Conservation (phyloP, 2,113 vertebrate genomes). For the Bambusicola thoracicus region DNA sequence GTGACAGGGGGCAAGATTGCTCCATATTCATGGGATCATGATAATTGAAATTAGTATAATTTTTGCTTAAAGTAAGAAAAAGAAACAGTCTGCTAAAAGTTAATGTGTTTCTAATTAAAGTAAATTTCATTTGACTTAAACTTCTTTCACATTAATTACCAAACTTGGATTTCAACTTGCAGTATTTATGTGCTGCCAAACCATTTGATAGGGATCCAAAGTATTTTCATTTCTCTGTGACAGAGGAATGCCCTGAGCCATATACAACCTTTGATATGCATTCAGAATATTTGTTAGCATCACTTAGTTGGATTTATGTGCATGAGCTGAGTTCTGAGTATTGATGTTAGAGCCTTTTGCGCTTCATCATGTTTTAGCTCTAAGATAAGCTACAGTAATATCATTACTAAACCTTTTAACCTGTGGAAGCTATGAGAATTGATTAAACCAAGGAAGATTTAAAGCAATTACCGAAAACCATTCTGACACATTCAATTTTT, state of each 20-base stretch:
- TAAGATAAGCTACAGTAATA: not conserved
- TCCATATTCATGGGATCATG: not conserved
- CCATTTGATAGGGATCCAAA: conserved; percentile 2
- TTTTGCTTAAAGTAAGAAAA: conserved; percentile 3
- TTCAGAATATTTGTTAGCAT: conserved; percentile 3
- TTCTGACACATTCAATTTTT: conserved; percentile 5
- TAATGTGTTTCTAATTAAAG: conserved; percentile 27
- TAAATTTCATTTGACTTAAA: conserved; percentile 21
- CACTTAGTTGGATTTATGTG: not conserved
- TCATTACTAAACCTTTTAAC: conserved; percentile 4
- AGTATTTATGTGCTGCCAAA: conserved; percentile 13
- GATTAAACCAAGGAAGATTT: not conserved
- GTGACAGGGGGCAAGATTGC: not conserved
- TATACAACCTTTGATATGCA: conserved; percentile 28
- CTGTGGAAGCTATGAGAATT: not conserved
- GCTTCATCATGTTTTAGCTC: not conserved
- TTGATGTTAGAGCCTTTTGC: not conserved
- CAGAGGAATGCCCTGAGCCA: not conserved
- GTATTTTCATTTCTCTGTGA: conserved; percentile 35
- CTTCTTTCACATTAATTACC: conserved; percentile 25
- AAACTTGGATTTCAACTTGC: conserved; percentile 32
- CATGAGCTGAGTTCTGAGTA: not conserved
- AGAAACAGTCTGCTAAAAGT: not conserved
- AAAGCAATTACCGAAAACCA: not conserved
- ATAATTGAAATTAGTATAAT: conserved; percentile 8